Evolutionary conservation across 2,888 invertebrate genomes (phyloP).

Genomic region (Patella ulyssiponensis): DNA sequence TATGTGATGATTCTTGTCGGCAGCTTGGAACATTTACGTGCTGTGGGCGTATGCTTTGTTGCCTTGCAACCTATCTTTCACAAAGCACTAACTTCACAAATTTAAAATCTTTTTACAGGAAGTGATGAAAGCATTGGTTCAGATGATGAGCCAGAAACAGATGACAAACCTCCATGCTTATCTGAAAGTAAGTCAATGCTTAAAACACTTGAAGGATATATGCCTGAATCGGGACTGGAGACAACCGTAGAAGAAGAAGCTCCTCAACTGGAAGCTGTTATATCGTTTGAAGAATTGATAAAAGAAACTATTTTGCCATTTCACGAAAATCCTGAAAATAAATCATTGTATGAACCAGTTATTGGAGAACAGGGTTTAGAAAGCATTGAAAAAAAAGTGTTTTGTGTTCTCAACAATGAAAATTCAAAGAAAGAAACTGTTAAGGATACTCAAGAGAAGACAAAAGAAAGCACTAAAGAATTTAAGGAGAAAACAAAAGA

Average conservation of each 20-base stretch:
- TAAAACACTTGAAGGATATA: neutral
- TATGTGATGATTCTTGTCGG: too few species aligned
- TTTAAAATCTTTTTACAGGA: constrained; percentile 10
- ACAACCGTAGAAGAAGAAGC: constrained; percentile 8
- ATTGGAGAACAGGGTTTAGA: neutral
- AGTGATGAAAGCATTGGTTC: constrained; percentile 28
- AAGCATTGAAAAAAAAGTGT: neutral
- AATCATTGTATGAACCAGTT: neutral
- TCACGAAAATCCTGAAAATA: neutral
- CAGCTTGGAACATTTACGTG: too few species aligned
- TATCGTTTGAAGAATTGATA: constrained; percentile 14
- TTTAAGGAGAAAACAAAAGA: neutral
- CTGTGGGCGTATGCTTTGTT: too few species aligned
- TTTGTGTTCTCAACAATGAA: too few species aligned
- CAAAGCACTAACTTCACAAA: too few species aligned
- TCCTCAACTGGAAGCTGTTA: constrained; percentile 20
- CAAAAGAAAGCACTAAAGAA: constrained; percentile 15
- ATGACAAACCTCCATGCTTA: constrained; percentile 15
- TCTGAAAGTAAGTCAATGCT: neutral
- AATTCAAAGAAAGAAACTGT: neutral
- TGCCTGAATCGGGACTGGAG: neutral
- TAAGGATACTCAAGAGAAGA: constrained; percentile 66
- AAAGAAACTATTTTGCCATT: neutral
- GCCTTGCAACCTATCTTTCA: too few species aligned
- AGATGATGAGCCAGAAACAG: constrained; percentile 26